These are phyloP conservation scores for Stenichneumon culpator DNA, from an alignment of 2,888 invertebrate species.

Conservation along the genomic window DNA sequence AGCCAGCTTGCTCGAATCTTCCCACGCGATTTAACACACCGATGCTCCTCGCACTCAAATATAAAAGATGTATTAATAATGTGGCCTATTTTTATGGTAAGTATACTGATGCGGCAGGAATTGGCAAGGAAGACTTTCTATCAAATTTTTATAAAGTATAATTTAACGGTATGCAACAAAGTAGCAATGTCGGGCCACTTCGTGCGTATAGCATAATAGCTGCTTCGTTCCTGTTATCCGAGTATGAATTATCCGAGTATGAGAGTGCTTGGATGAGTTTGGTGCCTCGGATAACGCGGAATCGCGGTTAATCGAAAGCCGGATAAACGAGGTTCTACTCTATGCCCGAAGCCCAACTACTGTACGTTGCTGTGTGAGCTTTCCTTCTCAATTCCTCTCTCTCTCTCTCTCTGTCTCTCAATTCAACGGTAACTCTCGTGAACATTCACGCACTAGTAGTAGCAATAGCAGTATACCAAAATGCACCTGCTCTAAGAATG, in stretches of 20 bases:
- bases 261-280: no score
- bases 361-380: not conserved
- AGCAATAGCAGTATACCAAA: conserved; percentile 1
- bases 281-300: no score
- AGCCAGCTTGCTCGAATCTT: conserved; percentile 9
- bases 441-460: not conserved
- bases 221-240: no score
- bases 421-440: conserved; percentile 13
- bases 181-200: no score
- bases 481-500: conserved; percentile 49
- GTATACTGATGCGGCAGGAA: not conserved
- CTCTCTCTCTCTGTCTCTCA: no score
- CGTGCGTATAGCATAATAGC: no score
- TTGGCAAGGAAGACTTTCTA: not conserved
- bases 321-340: no score
- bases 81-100: not conserved
- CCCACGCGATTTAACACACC: conserved; percentile 26
- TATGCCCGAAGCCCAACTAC: no score
- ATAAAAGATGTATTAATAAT: not conserved
- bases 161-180: no score
- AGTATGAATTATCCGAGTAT: no score
- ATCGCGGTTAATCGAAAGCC: no score
- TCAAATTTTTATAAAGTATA: not conserved
- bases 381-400: conserved; percentile 20
- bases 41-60: not conserved